These are phyloP conservation scores for Calameuta idolon DNA, from an alignment of 2,888 invertebrate species.

Conservation along the genomic window DNA sequence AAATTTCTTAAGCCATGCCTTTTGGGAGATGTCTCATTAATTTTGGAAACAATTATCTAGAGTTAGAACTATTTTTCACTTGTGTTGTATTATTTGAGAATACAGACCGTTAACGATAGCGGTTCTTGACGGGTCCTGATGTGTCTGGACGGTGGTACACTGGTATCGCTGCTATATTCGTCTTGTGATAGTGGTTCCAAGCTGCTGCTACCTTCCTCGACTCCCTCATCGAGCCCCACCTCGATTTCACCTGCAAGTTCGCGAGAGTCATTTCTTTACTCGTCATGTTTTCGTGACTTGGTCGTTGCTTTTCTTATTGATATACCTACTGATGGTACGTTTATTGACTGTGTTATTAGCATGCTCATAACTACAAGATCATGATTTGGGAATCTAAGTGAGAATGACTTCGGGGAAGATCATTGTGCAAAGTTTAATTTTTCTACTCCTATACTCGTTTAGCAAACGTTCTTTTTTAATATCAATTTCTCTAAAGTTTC, in stretches of 20 bases:
- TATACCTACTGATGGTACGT: too few species aligned
- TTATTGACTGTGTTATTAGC: too few species aligned
- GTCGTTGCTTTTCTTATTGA: too few species aligned
- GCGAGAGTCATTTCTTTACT: not conserved
- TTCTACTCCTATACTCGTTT: not conserved
- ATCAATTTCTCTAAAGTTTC: not conserved
- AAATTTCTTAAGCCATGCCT: not conserved
- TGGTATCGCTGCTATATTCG: constrained; percentile 57
- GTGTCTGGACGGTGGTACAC: constrained; percentile 45
- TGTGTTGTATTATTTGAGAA: constrained; percentile 1
- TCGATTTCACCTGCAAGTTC: constrained; percentile 44
- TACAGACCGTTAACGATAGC: constrained; percentile 58
- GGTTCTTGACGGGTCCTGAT: constrained; percentile 49
- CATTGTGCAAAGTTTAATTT: not conserved
- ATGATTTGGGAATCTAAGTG: not conserved
- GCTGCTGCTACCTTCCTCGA: constrained; percentile 52
- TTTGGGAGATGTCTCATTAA: not conserved
- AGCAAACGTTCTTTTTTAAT: not conserved
- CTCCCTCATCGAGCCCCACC: constrained; percentile 47
- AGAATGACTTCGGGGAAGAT: not conserved
- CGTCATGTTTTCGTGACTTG: too few species aligned
- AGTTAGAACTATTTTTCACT: not conserved
- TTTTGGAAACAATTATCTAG: not conserved
- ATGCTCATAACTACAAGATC: not conserved
- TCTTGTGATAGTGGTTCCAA: constrained; percentile 58